Base-by-base conservation (phyloP, 2,113 vertebrate genomes). In the Sinocyclocheilus anophthalmus region DNA sequence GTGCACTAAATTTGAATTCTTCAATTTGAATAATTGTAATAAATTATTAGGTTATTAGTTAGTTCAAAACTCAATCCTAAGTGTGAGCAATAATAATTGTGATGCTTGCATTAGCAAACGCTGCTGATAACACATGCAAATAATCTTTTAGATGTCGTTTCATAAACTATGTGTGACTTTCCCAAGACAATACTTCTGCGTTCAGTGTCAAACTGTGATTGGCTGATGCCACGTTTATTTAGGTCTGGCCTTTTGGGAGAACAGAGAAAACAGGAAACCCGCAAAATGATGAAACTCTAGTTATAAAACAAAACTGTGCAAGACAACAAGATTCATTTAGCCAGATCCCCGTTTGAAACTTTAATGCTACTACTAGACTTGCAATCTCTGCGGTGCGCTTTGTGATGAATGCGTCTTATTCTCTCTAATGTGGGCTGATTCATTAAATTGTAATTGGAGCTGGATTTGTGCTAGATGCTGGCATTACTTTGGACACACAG, bases 371-470 rank as follows among this genome's bases (percentile, higher is more conserved):
- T 48, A 48, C 8, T 50, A 12, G 45, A 24, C 24, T 4, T 1
- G 22, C 57, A 57, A 67, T 63, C 77, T 61, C 24, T 37, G 16
- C 11, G 4, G 45, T 26, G 24, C 20, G 24, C n/a, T 22, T 70
- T 26, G 42, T 86, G 84, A 88, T 88, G 33, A 88, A 88, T 88
- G 87, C 13, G 0, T 67, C 65, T 84, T 86, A 86, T 86, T 73
- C 67, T 50, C 55, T 80, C 22, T 84, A 84, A 86, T 84, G 76
- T 48, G 37, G 73, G 61, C 76, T 88, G 82, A 87, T 81, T 81
- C 85, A 88, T 87, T 88, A 84, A 75, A 73, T 42, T 81, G 76
- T 84, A 85, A 89, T 87, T 78, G 85, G 78, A 84, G 48, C 59
- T 69, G 30, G 61, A 69, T 87, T 77, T 78, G 70, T 55, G 42